Evolutionary conservation across 2,888 invertebrate species (phyloP).

Genomic region (Ptychoptera contaminata): DNA sequence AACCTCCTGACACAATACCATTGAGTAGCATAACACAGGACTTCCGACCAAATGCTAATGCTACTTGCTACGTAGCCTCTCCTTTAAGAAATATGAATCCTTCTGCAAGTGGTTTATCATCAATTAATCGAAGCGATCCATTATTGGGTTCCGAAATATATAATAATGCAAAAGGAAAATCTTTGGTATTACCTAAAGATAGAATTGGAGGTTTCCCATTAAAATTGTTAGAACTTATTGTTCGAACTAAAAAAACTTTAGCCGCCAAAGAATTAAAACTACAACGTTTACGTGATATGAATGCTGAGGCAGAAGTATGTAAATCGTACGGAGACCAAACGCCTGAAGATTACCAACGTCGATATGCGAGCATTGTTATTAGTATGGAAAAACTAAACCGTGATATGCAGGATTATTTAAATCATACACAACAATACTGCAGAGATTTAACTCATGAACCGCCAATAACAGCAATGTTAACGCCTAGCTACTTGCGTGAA

Average conservation of each 20-base stretch:
- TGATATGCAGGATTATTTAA: constrained; percentile 71
- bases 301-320: constrained; percentile 77
- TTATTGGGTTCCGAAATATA: constrained; percentile 38
- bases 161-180: constrained; percentile 31
- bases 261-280: constrained; percentile 69
- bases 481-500: constrained; percentile 75
- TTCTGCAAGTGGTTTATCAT: constrained; percentile 20
- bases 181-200: constrained; percentile 24
- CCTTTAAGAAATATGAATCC: background rate
- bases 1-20: constrained; percentile 79
- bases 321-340: constrained; percentile 64
- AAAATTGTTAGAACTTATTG: constrained; percentile 70
- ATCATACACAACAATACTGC: constrained; percentile 69
- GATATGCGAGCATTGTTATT: constrained; percentile 75
- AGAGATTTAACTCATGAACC: constrained; percentile 79
- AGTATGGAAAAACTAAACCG: constrained; percentile 83
- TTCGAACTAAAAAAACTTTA: constrained; percentile 73
- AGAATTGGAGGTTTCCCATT: constrained; percentile 68
- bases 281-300: constrained; percentile 66
- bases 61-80: constrained; percentile 2
- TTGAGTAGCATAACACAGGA: constrained; percentile 69
- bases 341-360: constrained; percentile 76
- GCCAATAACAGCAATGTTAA: constrained; percentile 70
- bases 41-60: constrained; percentile 41
- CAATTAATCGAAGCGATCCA: constrained; percentile 48